Conservation (phyloP, 2,888 invertebrate species). For the Andrena chrysosceles region DNA sequence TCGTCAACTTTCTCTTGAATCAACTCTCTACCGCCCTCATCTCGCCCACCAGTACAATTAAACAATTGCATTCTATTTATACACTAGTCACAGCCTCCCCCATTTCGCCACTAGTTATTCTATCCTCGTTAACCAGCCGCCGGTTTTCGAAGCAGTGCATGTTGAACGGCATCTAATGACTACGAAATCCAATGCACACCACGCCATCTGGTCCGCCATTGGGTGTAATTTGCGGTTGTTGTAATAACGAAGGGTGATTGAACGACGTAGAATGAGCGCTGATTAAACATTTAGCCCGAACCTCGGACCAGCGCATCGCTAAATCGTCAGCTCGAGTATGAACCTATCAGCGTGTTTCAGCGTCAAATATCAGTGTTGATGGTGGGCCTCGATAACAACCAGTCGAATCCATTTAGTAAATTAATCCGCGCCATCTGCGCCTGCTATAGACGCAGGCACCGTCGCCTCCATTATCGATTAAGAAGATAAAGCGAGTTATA, state of each 20-base stretch:
- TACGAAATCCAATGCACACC: neutral
- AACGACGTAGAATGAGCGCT: constrained; percentile 47
- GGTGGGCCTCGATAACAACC: constrained; percentile 7
- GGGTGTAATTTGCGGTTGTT: constrained; percentile 8
- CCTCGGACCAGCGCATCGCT: neutral
- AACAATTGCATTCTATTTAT: neutral
- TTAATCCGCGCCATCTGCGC: constrained; percentile 18
- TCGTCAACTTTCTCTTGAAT: neutral
- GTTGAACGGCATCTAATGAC: neutral
- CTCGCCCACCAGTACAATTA: neutral
- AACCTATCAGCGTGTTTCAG: neutral
- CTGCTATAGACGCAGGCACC: neutral
- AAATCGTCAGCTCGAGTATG: constrained; percentile 19
- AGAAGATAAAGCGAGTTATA: neutral
- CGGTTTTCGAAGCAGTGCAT: neutral
- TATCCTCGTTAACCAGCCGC: neutral
- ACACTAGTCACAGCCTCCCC: too few species aligned
- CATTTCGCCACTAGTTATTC: constrained; percentile 8
- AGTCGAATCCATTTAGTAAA: constrained; percentile 22
- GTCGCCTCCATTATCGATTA: neutral
- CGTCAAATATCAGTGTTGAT: constrained; percentile 9
- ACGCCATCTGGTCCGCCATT: too few species aligned
- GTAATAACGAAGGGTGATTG: constrained; percentile 41
- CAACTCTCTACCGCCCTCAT: neutral
- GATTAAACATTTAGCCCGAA: constrained; percentile 52